Conservation (phyloP, 2,113 vertebrate species). For the Collichthys lucidus region DNA sequence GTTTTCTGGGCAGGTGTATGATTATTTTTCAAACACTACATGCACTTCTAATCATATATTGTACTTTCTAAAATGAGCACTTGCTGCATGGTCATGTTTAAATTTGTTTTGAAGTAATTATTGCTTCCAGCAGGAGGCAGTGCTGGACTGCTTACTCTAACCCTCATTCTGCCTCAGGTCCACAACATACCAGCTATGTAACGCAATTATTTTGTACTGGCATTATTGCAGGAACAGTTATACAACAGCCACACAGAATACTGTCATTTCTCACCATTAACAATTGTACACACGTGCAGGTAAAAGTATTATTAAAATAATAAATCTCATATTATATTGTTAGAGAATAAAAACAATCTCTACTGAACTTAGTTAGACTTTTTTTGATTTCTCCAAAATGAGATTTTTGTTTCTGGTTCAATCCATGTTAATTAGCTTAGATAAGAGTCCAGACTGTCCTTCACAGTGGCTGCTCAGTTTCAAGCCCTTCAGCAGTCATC, state of each 20-base stretch:
- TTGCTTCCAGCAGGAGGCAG: slow-evolving; percentile 58
- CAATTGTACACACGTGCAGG: not conserved
- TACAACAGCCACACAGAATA: not conserved
- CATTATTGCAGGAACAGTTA: not conserved
- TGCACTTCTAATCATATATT: not conserved
- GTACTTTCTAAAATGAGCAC: not conserved
- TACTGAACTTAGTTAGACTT: not conserved
- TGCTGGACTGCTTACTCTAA: slow-evolving; percentile 4
- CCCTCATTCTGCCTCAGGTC: too few relatives aligned
- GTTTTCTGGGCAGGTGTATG: not conserved
- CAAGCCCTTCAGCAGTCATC: not conserved
- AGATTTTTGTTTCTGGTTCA: slow-evolving; percentile 5
- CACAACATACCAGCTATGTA: not conserved
- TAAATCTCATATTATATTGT: not conserved
- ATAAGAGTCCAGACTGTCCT: slow-evolving; percentile 38
- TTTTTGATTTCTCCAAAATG: slow-evolving; percentile 23
- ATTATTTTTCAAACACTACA: too few relatives aligned
- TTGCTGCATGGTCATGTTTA: not conserved
- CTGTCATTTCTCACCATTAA: not conserved
- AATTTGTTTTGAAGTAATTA: not conserved
- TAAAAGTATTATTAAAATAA: not conserved
- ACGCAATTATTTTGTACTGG: not conserved
- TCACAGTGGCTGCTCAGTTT: slow-evolving; percentile 29
- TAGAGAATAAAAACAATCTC: not conserved
- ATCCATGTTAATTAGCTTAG: slow-evolving; percentile 21